Base-by-base conservation (phyloP, 2,797 vertebrate species). In the Dallia pectoralis region DNA sequence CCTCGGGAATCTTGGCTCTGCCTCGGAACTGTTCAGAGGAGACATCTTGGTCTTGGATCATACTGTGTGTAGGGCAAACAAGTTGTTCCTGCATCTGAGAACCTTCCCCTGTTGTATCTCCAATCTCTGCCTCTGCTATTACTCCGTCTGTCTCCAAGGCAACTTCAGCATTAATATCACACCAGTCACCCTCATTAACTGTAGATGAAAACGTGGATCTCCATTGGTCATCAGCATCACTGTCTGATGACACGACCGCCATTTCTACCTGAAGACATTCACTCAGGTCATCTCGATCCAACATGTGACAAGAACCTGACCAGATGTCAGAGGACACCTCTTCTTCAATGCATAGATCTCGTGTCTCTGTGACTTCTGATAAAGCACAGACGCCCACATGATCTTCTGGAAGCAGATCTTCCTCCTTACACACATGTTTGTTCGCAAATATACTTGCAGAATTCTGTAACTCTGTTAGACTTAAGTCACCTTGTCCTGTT, bases 151-250 rank as follows among this genome's bases (percentile, higher is more conserved):
- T 32, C 27, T 9, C 48, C 14, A 30, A 11, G 18, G 7, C 73
- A 6, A 47, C 64, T 48, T 80, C 70, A 61, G 74, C 72, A 40
- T 63, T 56, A 74, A 73, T 72, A 27, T 77, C 27, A 32, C 30
- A 18, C 1, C 29, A 4, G 4, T 36, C 29, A 18, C 25, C 62
- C 29, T 18, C 27, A 65, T 86, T 88, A 65, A 88, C 83, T 40
- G 85, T 82, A 33, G 87, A 88, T 11, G 87, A 84, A 76, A 88
- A 87, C 67, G 86, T 82, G 59, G 67, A 56, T 72, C 86, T 85
- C 85, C 87, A 87, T 70, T 83, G 87, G 3, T 88, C 87, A 56
- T 88, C 83, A 1, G 62, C 71, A 62, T 88, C 87, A 53, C 78
- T 82, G 48, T 88, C 85, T 1, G 84, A 87, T 2, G 84, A 87